Percentiles rank a stretch among this genome's conserved stretches.
phyloP scores from a whole-genome alignment of 2,888 invertebrate genomes.

The Ctenicera cuprea region DNA sequence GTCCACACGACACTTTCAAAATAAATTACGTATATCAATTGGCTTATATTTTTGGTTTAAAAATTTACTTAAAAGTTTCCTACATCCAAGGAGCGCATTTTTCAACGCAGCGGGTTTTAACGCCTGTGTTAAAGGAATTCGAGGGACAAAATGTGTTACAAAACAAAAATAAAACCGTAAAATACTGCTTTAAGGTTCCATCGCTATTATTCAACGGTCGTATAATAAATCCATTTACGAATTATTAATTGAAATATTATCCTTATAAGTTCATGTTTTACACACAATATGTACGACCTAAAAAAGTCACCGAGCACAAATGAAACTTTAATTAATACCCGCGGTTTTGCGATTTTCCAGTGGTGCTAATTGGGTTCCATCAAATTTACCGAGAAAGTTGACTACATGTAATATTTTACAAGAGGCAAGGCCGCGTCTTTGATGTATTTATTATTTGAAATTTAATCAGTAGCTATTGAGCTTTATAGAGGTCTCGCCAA shows the following conservation, averaged over 20 bases:
- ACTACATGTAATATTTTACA: conserved; percentile 32
- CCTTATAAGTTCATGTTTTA: conserved; percentile 39
- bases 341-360: conserved; percentile 21
- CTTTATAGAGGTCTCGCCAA: conserved; percentile 49
- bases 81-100: conserved; percentile 29
- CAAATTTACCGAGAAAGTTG: conserved; percentile 51
- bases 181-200: conserved; percentile 31
- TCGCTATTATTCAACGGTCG: conserved; percentile 27
- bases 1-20: conserved; percentile 45
- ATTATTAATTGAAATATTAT: conserved; percentile 55
- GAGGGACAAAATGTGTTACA: conserved; percentile 33
- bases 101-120: conserved; percentile 41
- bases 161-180: conserved; percentile 36
- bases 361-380: conserved; percentile 46
- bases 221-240: conserved; percentile 53
- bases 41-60: conserved; percentile 37
- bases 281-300: conserved; percentile 43
- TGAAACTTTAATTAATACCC: conserved; percentile 53
- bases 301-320: conserved; percentile 49
- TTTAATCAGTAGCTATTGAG: conserved; percentile 52
- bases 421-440: conserved; percentile 42
- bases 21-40: conserved; percentile 45
- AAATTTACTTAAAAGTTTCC: conserved; percentile 33
- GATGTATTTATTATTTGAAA: conserved; percentile 53
- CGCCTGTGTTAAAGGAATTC: conserved; percentile 44